Conservation (phyloP, 37 sponge, comb jelly and placozoan genomes). For the Aplysina aerophoba region DNA sequence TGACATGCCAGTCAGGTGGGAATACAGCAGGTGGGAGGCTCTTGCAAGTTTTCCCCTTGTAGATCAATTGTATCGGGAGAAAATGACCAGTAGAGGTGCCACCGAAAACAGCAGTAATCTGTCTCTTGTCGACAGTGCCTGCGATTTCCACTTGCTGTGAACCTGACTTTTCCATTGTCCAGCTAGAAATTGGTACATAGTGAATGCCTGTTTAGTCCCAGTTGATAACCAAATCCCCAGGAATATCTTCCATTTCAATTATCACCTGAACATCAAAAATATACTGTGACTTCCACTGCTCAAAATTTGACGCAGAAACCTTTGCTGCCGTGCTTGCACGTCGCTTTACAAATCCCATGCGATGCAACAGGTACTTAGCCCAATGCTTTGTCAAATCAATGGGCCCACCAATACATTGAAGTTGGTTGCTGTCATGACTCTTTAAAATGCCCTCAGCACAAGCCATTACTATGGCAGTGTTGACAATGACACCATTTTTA, state of each 20-base stretch:
- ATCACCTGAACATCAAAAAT: constrained; percentile 45
- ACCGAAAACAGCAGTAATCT: constrained; percentile 62
- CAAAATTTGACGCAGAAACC: constrained; percentile 43
- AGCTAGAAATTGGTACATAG: constrained; percentile 54
- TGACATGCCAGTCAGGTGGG: constrained; percentile 62
- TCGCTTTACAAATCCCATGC: constrained; percentile 68
- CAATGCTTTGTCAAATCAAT: constrained; percentile 50
- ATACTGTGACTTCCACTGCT: constrained; percentile 45
- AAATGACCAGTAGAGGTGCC: constrained; percentile 53
- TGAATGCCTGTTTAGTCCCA: constrained; percentile 73
- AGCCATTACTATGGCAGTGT: constrained; percentile 21
- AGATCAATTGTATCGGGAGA: constrained; percentile 59
- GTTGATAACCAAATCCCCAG: constrained; percentile 52
- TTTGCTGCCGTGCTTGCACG: constrained; percentile 59
- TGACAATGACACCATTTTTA: constrained; percentile 4
- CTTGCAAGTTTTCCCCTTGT: constrained; percentile 47
- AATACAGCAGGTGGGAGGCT: constrained; percentile 45
- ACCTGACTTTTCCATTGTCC: constrained; percentile 64
- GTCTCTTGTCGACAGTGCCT: constrained; percentile 67
- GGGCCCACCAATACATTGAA: constrained; percentile 23
- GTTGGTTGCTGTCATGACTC: constrained; percentile 25
- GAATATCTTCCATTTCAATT: constrained; percentile 70
- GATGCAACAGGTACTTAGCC: constrained; percentile 46
- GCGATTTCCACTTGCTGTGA: constrained; percentile 54
- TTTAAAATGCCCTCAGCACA: constrained; percentile 21